Percentiles rank a stretch among this genome's conserved stretches.
Evolutionary conservation across 2,797 vertebrate species (phyloP).

Genomic region (Buceros bicornis): DNA sequence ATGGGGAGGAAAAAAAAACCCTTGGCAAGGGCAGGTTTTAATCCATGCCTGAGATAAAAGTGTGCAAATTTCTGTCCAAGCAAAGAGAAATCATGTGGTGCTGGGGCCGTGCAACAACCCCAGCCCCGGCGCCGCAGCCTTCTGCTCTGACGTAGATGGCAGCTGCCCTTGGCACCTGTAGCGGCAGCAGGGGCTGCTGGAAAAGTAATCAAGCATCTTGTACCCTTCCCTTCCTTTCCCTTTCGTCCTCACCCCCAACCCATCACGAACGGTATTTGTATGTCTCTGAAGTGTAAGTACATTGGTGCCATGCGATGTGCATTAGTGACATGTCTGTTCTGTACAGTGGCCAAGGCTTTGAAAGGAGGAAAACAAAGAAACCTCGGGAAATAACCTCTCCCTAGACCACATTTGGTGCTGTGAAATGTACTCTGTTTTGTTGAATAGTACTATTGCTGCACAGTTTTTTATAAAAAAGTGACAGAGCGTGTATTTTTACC

Average conservation of each 20-base stretch:
- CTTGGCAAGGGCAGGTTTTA: neutral
- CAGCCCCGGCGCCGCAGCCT: neutral
- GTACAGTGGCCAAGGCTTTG: neutral
- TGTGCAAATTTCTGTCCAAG: neutral
- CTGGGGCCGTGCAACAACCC: neutral
- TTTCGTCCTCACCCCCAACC: accelerated
- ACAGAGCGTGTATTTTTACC: neutral
- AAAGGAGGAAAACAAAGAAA: neutral
- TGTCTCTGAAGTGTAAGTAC: neutral
- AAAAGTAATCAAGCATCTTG: neutral
- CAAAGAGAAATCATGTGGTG: neutral
- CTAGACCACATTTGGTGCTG: neutral
- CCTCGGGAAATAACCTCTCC: neutral
- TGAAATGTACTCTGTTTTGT: slow-evolving; percentile 17
- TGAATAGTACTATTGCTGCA: slow-evolving; percentile 22
- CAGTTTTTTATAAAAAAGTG: neutral
- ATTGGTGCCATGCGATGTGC: neutral
- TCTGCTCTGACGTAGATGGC: neutral
- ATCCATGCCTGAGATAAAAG: neutral
- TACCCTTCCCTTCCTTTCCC: neutral
- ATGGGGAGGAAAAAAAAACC: neutral
- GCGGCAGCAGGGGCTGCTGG: neutral
- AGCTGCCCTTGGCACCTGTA: accelerated
- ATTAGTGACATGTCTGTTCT: neutral
- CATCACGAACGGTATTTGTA: neutral